Evolutionary conservation across 2,888 invertebrate genomes (phyloP).

Genomic region (Chymomyza amoena): DNA sequence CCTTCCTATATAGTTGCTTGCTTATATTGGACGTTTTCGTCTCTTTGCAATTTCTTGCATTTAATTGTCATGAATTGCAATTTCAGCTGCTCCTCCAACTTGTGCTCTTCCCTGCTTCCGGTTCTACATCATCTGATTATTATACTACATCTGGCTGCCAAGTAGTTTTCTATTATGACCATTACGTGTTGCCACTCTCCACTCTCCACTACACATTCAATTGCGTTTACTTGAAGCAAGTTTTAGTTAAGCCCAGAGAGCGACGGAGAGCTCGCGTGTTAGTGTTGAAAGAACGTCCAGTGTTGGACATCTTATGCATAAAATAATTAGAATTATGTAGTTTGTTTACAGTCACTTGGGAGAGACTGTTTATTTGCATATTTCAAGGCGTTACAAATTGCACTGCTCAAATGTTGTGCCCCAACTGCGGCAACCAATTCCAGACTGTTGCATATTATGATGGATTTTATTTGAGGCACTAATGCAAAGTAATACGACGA

Average conservation of each 20-base stretch:
- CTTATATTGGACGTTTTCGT: not conserved
- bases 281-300: not conserved
- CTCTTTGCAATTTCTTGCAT: slow-evolving; percentile 29
- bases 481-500: not conserved
- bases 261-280: not conserved
- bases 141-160: not conserved
- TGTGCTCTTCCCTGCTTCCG: not conserved
- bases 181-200: not conserved
- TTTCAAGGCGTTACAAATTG: not conserved
- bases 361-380: not conserved
- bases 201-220: not conserved
- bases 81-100: slow-evolving; percentile 13
- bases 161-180: not conserved
- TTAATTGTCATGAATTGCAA: slow-evolving; percentile 34
- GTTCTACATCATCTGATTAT: not conserved
- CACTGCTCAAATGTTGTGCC: not conserved
- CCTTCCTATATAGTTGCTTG: not conserved
- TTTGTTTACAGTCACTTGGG: not conserved
- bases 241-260: not conserved
- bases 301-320: not conserved
- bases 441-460: not conserved
- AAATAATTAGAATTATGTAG: not conserved
- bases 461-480: not conserved
- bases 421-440: no score
- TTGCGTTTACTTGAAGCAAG: not conserved